Percentiles rank a stretch among this genome's conserved stretches.
Evolutionary conservation across 2,797 vertebrate species (phyloP).

Genomic region (Margarornis squamiger): DNA sequence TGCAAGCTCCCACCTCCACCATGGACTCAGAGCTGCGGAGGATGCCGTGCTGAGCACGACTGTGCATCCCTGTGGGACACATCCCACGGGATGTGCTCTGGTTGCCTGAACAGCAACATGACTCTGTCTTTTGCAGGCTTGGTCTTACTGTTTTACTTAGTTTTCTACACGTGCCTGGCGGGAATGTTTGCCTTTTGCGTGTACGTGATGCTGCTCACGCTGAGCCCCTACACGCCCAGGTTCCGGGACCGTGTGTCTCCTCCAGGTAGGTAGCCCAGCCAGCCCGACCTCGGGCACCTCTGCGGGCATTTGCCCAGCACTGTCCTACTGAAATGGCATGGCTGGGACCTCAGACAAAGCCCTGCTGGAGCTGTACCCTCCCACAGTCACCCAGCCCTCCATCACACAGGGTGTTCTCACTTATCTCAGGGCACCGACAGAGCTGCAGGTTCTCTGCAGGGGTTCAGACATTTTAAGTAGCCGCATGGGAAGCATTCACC

Average conservation of each 20-base stretch:
- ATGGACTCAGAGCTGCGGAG: not conserved
- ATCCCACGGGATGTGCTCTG: not conserved
- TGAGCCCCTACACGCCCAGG: constrained; percentile 91
- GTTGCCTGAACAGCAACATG: not conserved
- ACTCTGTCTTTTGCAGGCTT: constrained; percentile 79
- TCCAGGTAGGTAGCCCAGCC: constrained; percentile 82
- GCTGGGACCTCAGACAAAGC: not conserved
- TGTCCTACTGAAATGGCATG: fast-evolving
- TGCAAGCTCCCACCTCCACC: not conserved
- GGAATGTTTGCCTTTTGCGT: constrained; percentile 94
- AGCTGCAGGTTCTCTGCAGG: not conserved
- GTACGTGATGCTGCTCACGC: constrained; percentile 91
- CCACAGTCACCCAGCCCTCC: not conserved
- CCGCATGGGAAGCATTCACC: not conserved
- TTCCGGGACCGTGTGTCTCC: constrained; percentile 92
- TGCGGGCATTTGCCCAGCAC: not conserved
- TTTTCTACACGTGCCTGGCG: constrained; percentile 90
- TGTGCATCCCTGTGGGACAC: not conserved
- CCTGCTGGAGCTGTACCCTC: not conserved
- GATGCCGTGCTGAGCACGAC: not conserved
- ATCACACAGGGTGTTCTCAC: no score
- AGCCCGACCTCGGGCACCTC: not conserved
- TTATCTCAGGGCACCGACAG: not conserved
- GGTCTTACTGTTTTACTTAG: constrained; percentile 91
- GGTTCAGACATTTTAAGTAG: not conserved